Evolutionary conservation across 2,113 vertebrate species (phyloP).

Genomic region (Abramis brama): DNA sequence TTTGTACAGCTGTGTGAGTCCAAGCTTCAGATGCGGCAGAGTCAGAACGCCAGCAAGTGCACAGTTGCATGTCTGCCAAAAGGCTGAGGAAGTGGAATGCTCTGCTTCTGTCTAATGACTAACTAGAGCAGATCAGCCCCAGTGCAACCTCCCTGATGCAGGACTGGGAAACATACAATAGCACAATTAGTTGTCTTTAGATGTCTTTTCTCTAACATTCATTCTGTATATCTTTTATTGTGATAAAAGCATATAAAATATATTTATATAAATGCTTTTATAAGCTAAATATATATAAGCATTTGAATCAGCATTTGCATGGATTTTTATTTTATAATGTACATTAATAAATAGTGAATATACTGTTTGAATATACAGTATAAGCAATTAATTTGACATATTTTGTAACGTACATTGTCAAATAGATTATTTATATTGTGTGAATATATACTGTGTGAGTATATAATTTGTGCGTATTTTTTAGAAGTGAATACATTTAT

Average conservation of each 20-base stretch:
- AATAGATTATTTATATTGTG: too few relatives aligned
- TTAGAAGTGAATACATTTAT: too few relatives aligned
- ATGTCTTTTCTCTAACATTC: background rate
- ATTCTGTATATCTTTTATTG: background rate
- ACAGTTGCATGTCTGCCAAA: conserved; percentile 44
- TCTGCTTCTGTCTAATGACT: conserved; percentile 45
- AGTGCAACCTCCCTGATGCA: conserved; percentile 22
- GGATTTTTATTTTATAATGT: background rate
- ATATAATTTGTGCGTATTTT: too few relatives aligned
- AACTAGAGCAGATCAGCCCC: conserved; percentile 46
- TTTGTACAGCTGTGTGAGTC: conserved; percentile 59
- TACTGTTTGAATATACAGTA: too few relatives aligned
- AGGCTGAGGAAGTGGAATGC: conserved; percentile 31
- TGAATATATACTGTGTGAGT: too few relatives aligned
- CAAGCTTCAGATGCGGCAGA: conserved; percentile 52
- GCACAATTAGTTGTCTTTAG: background rate
- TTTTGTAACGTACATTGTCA: too few relatives aligned
- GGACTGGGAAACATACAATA: background rate
- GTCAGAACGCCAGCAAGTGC: conserved; percentile 51
- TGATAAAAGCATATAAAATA: background rate
- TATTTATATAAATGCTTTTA: too few relatives aligned
- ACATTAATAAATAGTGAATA: background rate
- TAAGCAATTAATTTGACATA: too few relatives aligned
- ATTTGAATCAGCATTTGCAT: background rate
- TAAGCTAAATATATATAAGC: too few relatives aligned